Base-by-base conservation (phyloP, 2,888 invertebrate genomes). In the Microchrysa polita region DNA sequence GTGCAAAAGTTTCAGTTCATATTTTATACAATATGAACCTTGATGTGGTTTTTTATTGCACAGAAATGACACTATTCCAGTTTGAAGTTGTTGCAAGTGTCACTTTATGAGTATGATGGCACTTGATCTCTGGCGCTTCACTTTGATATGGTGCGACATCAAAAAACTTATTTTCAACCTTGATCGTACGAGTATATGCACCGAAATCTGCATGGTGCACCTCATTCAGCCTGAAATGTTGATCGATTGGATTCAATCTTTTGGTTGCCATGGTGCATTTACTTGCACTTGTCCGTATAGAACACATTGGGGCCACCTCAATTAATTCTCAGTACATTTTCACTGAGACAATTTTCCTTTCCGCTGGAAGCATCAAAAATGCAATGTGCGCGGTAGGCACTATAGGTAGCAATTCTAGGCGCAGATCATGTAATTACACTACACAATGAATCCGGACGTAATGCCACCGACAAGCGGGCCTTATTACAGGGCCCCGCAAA, bases 281-380 rank as follows among this genome's bases (percentile, higher is more conserved):
- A 27, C 10, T 57, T 12, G 10, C 27, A 5, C n/a, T 40, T 14
- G 7, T 40, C 14, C n/a, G n/a, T 48, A 48, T 48, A 27, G 55
- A 55, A 20, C 69, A 20, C 57, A 20, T 57, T n/a, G n/a, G n/a
- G 16, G 67, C 14, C 52, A n/a, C 16, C 22, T 69, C 40, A 55
- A 69, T 69, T 55, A 69, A 69, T 69, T 67, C 53, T 48, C 52
- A 67, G 53, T 52, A 14, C 12, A 67, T 67, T 69, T 69, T 57
- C 69, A 42, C 69, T 55, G 22, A 69, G 69, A 55, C 57, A 57
- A 57, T 69, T 69, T 69, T 69, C 16, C 23, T 69, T 69, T 69
- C 16, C 23, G 10, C 34, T 7, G 55, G 18, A 9, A 55, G 18
- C 55, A 10, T 16, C 20, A 69, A 55, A 69, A 69, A 18, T 34